Evolutionary conservation across 1,140 invertebrate species (phyloP), one percentile per base, ranked within the genome.

Genomic region (Diplogasteroides magnus): DNA sequence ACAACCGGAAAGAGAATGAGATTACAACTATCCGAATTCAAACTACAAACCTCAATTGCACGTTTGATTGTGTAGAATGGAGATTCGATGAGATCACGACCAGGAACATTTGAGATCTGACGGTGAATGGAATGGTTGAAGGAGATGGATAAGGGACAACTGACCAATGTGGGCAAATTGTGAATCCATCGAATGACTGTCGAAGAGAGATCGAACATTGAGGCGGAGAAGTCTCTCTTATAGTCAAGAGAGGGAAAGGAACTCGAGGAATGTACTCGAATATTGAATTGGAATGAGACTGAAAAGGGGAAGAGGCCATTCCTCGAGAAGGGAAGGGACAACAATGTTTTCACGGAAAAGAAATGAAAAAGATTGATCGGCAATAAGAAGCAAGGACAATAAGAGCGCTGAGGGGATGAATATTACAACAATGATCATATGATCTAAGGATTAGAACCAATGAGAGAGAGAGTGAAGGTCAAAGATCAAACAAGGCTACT

Each of bases 1-100:
- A 72, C 32, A 25, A 64, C 67, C 61, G 76, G 37, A 25, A 75
- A n/a, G n/a, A n/a, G n/a, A n/a, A n/a, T n/a, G 37, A 19, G 19
- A 19, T 48, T 48, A 6, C 6, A 48, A 48, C 6, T 6, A 48
- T 48, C 37, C 6, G 19, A 48, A 19, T 11, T 48, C 37, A 48
- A 48, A 48, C 19, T 48, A 48, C 37, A 19, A 48, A 48, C 37
- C 37, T 48, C 37, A 48, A 48, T 19, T 19, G 37, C 37, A 11
- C 37, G 6, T 19, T 48, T 48, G 37, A 6, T 19, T 48, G 37
- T 11, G 37, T 11, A 48, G 37, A 48, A 48, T 6, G 19, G 37
- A 48, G 6, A 6, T 19, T 11, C 19, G 37, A 6, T 11, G 6
- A 48, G 19, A 48, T 48, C 37, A 48, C 19, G 19, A 19, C 6